Percentiles rank a stretch among this genome's conserved stretches.
Conservation (phyloP, 2,888 invertebrate genomes). For the Fissipunctia ypsillon region DNA sequence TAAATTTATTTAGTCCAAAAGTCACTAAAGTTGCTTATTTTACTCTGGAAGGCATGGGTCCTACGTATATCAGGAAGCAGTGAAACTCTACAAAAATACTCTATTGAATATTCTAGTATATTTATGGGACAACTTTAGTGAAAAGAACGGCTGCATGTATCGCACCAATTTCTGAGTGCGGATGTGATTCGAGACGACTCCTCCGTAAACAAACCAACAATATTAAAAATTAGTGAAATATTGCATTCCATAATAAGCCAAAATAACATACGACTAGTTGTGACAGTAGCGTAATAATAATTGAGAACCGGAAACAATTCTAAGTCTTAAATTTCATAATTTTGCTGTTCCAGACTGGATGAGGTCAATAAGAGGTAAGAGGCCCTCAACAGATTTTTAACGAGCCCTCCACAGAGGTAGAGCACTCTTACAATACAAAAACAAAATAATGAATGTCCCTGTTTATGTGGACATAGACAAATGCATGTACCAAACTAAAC, state of each 20-base stretch:
- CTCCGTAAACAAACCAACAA: neutral
- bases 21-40: too few relatives aligned
- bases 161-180: neutral
- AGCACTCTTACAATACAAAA: constrained; percentile 30
- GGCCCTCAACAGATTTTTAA: constrained; percentile 12
- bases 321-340: constrained; percentile 10
- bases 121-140: neutral
- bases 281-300: neutral
- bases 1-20: too few relatives aligned
- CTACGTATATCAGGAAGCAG: too few relatives aligned
- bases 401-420: constrained; percentile 12
- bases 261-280: neutral
- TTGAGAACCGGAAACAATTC: neutral
- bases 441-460: constrained; percentile 45
- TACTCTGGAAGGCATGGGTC: too few relatives aligned
- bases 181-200: neutral
- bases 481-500: neutral
- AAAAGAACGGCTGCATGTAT: neutral
- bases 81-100: neutral
- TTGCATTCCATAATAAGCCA: neutral
- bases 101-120: neutral
- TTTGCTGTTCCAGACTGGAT: neutral
- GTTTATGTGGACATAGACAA: neutral
- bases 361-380: constrained; percentile 38
- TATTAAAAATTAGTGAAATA: neutral